phyloP scores from a whole-genome alignment of 2,888 invertebrate species.

The Chrysolina oricalcia region DNA sequence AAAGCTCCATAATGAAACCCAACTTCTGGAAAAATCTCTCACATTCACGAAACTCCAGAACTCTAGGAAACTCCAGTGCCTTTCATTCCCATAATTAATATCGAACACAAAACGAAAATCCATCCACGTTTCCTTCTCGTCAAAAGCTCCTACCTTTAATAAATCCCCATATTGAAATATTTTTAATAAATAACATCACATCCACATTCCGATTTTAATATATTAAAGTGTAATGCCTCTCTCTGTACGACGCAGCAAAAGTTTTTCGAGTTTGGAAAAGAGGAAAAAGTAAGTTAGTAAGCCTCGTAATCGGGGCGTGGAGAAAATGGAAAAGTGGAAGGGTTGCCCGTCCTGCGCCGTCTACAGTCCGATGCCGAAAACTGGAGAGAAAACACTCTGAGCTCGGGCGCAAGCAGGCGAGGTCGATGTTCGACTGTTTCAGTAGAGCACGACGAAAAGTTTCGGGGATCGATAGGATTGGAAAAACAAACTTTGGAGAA shows the following conservation, averaged over 20 bases:
- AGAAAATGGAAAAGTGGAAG: slow-evolving; percentile 63
- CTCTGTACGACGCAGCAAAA: slow-evolving; percentile 60
- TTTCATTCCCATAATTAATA: slow-evolving; percentile 27
- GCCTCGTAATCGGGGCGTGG: slow-evolving; percentile 69
- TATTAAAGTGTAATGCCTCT: slow-evolving; percentile 49
- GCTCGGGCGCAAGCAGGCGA: slow-evolving; percentile 10
- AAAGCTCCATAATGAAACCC: background rate
- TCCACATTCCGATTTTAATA: slow-evolving; percentile 32
- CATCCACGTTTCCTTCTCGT: slow-evolving; percentile 13
- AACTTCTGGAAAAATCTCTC: background rate
- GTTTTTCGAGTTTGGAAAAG: slow-evolving; percentile 60
- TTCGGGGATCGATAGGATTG: slow-evolving; percentile 40
- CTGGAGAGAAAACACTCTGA: slow-evolving; percentile 34
- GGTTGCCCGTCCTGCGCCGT: slow-evolving; percentile 64
- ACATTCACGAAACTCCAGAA: slow-evolving; percentile 1
- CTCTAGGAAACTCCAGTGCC: slow-evolving; percentile 7
- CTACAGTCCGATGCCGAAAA: slow-evolving; percentile 51
- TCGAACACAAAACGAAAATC: slow-evolving; percentile 6
- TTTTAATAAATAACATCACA: slow-evolving; percentile 51
- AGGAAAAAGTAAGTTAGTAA: slow-evolving; percentile 69
- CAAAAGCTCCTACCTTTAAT: slow-evolving; percentile 31
- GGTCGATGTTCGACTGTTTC: slow-evolving; percentile 30
- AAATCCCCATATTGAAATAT: slow-evolving; percentile 39
- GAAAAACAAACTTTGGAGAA: slow-evolving; percentile 37
- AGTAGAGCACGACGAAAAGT: slow-evolving; percentile 34